Conservation (phyloP, 1,140 invertebrate species). For the Brachystomella parvula region DNA sequence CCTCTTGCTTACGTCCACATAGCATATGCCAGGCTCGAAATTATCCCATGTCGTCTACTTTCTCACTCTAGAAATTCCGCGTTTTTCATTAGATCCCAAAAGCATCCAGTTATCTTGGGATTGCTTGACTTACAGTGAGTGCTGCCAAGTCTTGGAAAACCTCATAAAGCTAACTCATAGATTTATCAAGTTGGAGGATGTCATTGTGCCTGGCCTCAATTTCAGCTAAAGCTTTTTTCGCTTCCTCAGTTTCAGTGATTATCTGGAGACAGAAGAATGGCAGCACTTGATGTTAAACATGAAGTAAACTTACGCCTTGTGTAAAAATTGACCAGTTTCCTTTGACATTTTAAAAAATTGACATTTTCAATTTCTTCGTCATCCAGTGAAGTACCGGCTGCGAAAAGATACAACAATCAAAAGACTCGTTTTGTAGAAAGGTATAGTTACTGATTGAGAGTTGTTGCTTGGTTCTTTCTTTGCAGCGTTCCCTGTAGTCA, state of each 20-base stretch:
- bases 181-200: conserved; percentile 72
- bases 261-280: too few relatives aligned
- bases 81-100: background rate
- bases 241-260: conserved; percentile 67
- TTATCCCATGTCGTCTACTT: conserved; percentile 42
- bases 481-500: conserved; percentile 57
- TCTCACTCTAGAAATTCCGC: conserved; percentile 37
- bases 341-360: conserved; percentile 58
- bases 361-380: conserved; percentile 61
- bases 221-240: conserved; percentile 68
- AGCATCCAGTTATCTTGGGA: background rate
- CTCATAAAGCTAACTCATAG: conserved; percentile 68
- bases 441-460: conserved; percentile 54
- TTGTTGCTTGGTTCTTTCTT: conserved; percentile 55
- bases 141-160: conserved; percentile 66
- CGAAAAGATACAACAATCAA: conserved; percentile 16
- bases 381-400: conserved; percentile 50
- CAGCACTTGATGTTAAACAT: too few relatives aligned
- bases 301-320: conserved; percentile 55
- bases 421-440: background rate
- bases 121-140: conserved; percentile 30
- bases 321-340: conserved; percentile 60
- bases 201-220: conserved; percentile 74
- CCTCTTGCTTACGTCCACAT: conserved; percentile 45
- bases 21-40: conserved; percentile 39